Base-by-base conservation (phyloP, 2,113 vertebrate species). In the Maccullochella peelii region DNA sequence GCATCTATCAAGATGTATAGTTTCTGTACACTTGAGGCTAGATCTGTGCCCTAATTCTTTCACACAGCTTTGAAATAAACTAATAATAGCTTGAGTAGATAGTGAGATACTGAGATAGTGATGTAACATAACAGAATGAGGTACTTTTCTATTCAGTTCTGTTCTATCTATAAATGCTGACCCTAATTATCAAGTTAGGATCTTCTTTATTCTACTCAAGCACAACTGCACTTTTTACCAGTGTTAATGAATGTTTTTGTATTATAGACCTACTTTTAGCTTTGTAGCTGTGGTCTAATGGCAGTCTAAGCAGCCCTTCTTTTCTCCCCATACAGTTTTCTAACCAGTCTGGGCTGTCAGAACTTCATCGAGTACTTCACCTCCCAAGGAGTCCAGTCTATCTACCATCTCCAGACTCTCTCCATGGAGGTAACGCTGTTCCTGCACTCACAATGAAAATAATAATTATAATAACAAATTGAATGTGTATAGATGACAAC, bases 351-450 rank as follows among this genome's bases (percentile, higher is more conserved):
- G 94, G 98, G 98, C 91, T 99, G 98, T 94, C 97, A 98, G 87
- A 99, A 98, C 97, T 98, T 98, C 96, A 97, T 99, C 86, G 98
- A 99, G 91, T 99, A 97, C 95, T 99, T 99, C 96, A 98, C 97
- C 75, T 97, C 97, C 76, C 98, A 99, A 92, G 98, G 98, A 61
- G 93, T 99, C 77, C 98, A 99, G 96, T 98, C 95, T 90, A 90
- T 99, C 90, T 99, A 99, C 95, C 98, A 99, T 93, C 97, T 99
- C 92, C 98, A 99, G 96, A 97, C 96, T 94, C 96, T 99, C 77
- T 96, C 97, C 52, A 97, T 99, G 91, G 98, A 99, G 98, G 98
- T 99, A 97, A 97, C 80, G 79, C 55, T 27, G 6, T 10, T 65
- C 12, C 50, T 84, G 77, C 40, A 61, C 59, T 69, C 69, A 61